These are phyloP conservation scores for Notolepis coatsorum DNA, from an alignment of 2,797 vertebrate species.

Conservation along the genomic window DNA sequence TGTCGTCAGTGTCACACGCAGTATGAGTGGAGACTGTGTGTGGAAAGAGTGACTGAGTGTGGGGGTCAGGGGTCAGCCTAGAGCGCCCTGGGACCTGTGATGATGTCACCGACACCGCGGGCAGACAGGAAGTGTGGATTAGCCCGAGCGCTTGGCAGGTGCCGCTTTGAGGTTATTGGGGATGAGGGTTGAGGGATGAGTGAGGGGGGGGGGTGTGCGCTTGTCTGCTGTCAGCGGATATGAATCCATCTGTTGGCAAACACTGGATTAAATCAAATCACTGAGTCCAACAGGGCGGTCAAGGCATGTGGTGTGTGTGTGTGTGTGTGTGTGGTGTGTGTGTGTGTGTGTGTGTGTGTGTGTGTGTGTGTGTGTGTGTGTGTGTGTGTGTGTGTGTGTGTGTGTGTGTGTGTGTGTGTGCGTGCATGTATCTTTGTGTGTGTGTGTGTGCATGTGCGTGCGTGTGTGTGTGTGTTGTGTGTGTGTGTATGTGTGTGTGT, in stretches of 20 bases:
- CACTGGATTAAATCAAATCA: constrained; percentile 21
- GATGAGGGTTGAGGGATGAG: constrained; percentile 27
- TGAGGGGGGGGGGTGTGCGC: constrained; percentile 16
- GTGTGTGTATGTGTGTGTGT: constrained; percentile 10
- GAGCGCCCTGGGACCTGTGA: constrained; percentile 13
- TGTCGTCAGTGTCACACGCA: constrained; percentile 1
- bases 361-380: constrained; percentile 32
- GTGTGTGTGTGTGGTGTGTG: constrained; percentile 13
- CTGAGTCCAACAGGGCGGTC: not conserved
- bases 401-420: too few species aligned
- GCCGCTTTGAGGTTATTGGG: constrained; percentile 32
- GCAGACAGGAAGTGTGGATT: constrained; percentile 51
- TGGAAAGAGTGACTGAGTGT: constrained; percentile 19
- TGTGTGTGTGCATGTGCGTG: constrained; percentile 22
- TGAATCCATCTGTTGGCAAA: constrained; percentile 29
- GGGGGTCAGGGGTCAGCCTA: constrained; percentile 2
- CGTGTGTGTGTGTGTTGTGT: constrained; percentile 11
- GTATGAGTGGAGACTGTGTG: constrained; percentile 18
- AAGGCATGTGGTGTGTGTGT: constrained; percentile 12
- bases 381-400: constrained; percentile 18
- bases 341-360: constrained; percentile 18
- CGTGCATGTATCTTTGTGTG: constrained; percentile 27
- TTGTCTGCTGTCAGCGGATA: constrained; percentile 28
- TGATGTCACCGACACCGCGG: constrained; percentile 34
- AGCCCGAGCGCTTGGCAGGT: constrained; percentile 44